Evolutionary conservation across 92 coral and sea anemone genomes (phyloP).

Genomic region (Galaxea fascicularis): DNA sequence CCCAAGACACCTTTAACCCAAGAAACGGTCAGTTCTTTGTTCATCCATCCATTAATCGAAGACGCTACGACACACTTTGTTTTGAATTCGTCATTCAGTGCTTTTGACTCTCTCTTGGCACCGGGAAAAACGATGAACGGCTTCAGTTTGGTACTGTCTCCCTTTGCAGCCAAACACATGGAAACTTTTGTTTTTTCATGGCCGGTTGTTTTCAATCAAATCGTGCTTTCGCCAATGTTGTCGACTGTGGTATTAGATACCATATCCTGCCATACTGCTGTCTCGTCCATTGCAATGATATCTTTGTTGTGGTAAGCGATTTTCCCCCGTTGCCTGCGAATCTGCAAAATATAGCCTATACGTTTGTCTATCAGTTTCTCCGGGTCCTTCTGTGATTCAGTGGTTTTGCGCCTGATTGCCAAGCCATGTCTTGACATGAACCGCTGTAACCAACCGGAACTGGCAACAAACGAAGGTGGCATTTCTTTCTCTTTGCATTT

Average conservation of each 20-base stretch:
- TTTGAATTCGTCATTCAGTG: too few species aligned
- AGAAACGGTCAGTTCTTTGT: too few species aligned
- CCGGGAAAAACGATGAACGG: too few species aligned
- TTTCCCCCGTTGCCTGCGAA: conserved; percentile 35
- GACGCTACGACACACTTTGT: too few species aligned
- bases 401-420: conserved; percentile 46
- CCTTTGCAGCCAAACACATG: conserved; percentile 21
- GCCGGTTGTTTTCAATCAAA: conserved; percentile 61
- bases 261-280: conserved; percentile 35
- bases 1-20: too few species aligned
- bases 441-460: conserved; percentile 62
- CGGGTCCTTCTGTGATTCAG: conserved; percentile 60
- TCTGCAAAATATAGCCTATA: conserved; percentile 42
- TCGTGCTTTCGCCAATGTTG: conserved; percentile 57
- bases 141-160: too few species aligned
- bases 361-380: conserved; percentile 62
- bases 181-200: conserved; percentile 58
- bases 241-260: conserved; percentile 27
- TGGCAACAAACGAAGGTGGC: conserved; percentile 54
- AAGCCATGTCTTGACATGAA: conserved; percentile 69
- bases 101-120: conserved; percentile 23
- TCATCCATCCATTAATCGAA: too few species aligned
- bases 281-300: too few species aligned
- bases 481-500: conserved; percentile 51
- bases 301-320: conserved; percentile 22